phyloP scores from a whole-genome alignment of 92 coral and sea anemone genomes.

The Palythoa heliodiscus region DNA sequence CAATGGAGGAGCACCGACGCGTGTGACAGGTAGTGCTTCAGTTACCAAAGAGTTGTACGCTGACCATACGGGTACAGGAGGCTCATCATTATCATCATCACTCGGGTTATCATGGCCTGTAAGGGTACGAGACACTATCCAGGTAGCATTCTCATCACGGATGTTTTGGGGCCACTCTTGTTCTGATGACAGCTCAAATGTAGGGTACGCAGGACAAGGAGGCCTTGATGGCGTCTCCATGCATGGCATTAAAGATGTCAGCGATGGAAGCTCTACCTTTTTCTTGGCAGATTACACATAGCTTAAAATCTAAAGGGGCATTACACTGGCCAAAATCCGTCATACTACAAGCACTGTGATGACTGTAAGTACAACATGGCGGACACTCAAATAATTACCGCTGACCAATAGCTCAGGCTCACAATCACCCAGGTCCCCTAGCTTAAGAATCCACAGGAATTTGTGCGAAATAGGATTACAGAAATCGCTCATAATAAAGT shows the following conservation, averaged over 20 bases:
- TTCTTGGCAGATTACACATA: slow-evolving; percentile 54
- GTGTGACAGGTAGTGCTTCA: slow-evolving; percentile 10
- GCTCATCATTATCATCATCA: slow-evolving; percentile 37
- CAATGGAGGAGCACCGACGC: slow-evolving; percentile 45
- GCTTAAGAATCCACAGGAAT: too few relatives aligned
- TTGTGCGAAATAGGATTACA: too few relatives aligned
- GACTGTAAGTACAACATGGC: slow-evolving; percentile 5
- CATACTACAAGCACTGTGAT: slow-evolving; percentile 14
- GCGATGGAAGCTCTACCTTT: too few relatives aligned
- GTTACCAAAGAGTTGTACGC: slow-evolving; percentile 42
- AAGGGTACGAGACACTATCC: slow-evolving; percentile 57
- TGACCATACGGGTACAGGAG: slow-evolving; percentile 52
- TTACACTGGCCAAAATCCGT: background rate
- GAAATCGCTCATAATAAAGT: too few relatives aligned
- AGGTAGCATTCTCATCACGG: slow-evolving; percentile 49
- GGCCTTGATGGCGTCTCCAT: slow-evolving; percentile 57
- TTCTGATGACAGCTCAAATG: slow-evolving; percentile 43
- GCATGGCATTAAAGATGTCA: slow-evolving; percentile 52
- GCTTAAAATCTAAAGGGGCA: slow-evolving; percentile 37
- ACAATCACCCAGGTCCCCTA: slow-evolving; percentile 47
- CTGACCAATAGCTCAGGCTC: slow-evolving; percentile 34
- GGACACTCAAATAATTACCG: background rate
- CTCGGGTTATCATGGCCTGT: slow-evolving; percentile 3
- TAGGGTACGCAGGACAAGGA: slow-evolving; percentile 39
- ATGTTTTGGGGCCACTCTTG: slow-evolving; percentile 36